Evolutionary conservation across 2,113 vertebrate species (phyloP).

Genomic region (Coptodon rendalli): DNA sequence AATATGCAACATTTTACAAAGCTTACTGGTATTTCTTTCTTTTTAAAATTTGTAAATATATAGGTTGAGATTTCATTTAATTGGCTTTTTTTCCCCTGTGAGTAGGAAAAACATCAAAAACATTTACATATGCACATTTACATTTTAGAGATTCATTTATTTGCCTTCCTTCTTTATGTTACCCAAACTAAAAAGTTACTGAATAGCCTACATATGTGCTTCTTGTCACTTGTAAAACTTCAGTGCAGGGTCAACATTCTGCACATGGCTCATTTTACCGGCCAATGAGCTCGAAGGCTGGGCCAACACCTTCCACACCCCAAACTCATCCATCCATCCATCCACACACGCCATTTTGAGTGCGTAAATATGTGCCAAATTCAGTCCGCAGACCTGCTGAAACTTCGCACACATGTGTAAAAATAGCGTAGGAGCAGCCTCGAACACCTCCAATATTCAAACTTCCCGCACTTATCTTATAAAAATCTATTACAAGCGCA

Average conservation of each 20-base stretch:
- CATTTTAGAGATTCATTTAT: neutral
- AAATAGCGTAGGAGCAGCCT: neutral
- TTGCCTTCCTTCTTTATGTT: neutral
- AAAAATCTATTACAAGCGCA: rapidly evolving
- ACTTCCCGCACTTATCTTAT: neutral
- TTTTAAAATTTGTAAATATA: neutral
- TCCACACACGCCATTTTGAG: constrained; percentile 24
- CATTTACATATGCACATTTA: rapidly evolving
- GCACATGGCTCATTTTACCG: neutral
- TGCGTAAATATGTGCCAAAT: neutral
- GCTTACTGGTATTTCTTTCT: neutral
- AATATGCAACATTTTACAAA: neutral
- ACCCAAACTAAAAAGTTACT: neutral
- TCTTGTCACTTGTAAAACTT: neutral
- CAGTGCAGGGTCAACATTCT: neutral
- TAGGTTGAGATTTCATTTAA: neutral
- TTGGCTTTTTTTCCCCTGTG: neutral
- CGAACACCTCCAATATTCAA: neutral
- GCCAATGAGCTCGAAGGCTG: constrained; percentile 28
- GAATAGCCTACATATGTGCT: neutral
- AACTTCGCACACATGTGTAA: neutral
- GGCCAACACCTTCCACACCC: neutral
- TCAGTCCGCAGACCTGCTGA: neutral
- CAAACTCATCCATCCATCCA: neutral
- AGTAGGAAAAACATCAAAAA: neutral